These are phyloP conservation scores for Trichonephila clavata DNA, from an alignment of 1,140 invertebrate species.

Conservation along the genomic window DNA sequence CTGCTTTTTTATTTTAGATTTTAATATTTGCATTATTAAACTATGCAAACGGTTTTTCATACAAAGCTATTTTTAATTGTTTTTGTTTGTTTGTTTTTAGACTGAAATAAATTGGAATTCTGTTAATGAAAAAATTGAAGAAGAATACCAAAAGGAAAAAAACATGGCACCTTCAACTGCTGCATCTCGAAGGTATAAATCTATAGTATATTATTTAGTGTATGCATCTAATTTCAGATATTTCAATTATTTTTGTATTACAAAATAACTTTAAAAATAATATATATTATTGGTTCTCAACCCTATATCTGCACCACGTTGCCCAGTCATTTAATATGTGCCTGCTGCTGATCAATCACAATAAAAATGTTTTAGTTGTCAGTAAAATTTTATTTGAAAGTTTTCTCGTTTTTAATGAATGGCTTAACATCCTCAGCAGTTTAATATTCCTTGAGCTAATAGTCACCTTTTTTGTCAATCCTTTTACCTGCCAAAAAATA, in stretches of 20 bases:
- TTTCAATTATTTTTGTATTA: neutral
- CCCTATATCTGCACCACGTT: no score
- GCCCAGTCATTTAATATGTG: no score
- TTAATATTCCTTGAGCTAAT: no score
- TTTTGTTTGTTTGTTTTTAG: constrained; percentile 79
- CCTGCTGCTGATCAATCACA: no score
- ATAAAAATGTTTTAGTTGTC: no score
- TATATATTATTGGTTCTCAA: no score
- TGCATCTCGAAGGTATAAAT: constrained; percentile 47
- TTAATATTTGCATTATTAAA: neutral
- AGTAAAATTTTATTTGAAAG: no score
- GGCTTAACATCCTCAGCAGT: no score
- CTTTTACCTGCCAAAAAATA: no score
- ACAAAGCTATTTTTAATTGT: neutral
- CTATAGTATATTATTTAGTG: neutral
- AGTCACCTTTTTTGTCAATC: no score
- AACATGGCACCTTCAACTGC: constrained; percentile 72
- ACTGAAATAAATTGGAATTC: constrained; percentile 84
- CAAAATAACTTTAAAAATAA: no score
- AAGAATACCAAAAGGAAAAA: constrained; percentile 82
- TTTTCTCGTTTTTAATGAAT: no score
- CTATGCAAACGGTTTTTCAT: neutral
- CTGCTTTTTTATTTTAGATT: neutral
- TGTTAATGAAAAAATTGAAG: constrained; percentile 83
- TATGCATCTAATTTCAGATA: neutral